Percentiles rank a stretch among this genome's conserved stretches.
Evolutionary conservation across 2,888 invertebrate species (phyloP).

Genomic region (Chelonus formosanus): DNA sequence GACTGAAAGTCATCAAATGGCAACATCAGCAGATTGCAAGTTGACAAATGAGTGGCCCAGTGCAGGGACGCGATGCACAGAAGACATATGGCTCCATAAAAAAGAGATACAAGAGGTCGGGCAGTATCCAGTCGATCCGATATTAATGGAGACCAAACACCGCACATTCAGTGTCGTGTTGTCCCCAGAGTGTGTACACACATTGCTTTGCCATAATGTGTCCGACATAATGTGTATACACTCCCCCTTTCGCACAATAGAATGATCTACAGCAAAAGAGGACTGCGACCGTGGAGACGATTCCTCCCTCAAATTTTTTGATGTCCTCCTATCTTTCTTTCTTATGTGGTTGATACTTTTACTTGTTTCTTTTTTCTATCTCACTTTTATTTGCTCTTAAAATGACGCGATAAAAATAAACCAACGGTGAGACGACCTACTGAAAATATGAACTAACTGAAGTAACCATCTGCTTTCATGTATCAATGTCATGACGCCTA

Average conservation of each 20-base stretch:
- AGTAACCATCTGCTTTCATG: slow-evolving; percentile 31
- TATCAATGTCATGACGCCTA: slow-evolving; percentile 24
- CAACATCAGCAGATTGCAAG: slow-evolving; percentile 58
- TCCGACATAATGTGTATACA: slow-evolving; percentile 55
- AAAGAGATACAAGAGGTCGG: slow-evolving; percentile 51
- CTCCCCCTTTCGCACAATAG: slow-evolving; percentile 55
- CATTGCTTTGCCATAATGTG: slow-evolving; percentile 42
- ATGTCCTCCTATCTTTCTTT: slow-evolving; percentile 26
- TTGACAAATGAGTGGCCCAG: slow-evolving; percentile 60
- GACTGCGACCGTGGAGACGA: slow-evolving; percentile 38
- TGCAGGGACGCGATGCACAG: slow-evolving; percentile 41
- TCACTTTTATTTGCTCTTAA: slow-evolving; percentile 32
- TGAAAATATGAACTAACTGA: slow-evolving; percentile 15
- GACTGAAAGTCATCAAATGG: slow-evolving; percentile 57
- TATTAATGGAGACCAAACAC: slow-evolving; percentile 66
- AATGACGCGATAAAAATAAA: slow-evolving; percentile 36
- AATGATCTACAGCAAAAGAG: slow-evolving; percentile 53
- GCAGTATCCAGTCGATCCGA: slow-evolving; percentile 57
- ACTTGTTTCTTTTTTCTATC: slow-evolving; percentile 20
- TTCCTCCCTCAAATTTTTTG: slow-evolving; percentile 27
- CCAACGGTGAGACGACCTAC: slow-evolving; percentile 17
- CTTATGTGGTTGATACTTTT: slow-evolving; percentile 11
- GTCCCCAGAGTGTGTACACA: slow-evolving; percentile 56
- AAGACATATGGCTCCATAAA: slow-evolving; percentile 63
- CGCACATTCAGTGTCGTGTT: slow-evolving; percentile 55